Conservation (phyloP, 2,888 invertebrate genomes). For the Drosophila mimetica region DNA sequence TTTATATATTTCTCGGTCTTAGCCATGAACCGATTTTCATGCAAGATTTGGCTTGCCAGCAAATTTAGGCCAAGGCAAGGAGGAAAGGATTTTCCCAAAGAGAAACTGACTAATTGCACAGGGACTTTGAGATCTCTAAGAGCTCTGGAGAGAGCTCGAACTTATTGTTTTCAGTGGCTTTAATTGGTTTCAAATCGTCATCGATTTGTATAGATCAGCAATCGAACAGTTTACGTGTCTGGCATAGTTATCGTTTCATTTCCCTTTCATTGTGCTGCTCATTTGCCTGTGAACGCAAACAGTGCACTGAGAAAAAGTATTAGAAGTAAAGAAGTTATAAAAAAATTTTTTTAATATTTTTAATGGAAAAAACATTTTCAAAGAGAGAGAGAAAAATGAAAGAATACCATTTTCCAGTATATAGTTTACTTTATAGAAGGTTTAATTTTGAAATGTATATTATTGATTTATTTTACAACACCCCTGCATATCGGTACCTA, state of each 20-base stretch:
- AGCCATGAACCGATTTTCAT: constrained; percentile 21
- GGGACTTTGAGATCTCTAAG: constrained; percentile 8
- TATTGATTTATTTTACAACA: not conserved
- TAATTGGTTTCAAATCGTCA: constrained; percentile 39
- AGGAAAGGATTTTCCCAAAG: not conserved
- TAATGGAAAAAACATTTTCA: too few relatives aligned
- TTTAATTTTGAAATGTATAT: not conserved
- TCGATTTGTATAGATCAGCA: constrained; percentile 22
- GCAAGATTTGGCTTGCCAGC: not conserved
- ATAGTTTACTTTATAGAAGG: not conserved
- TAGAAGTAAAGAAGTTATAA: too few relatives aligned
- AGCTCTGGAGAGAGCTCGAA: not conserved
- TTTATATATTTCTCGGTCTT: constrained; percentile 37
- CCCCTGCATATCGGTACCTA: not conserved
- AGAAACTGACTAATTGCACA: constrained; percentile 23
- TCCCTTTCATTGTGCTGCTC: constrained; percentile 34
- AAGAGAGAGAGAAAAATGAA: too few relatives aligned
- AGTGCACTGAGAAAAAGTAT: constrained; percentile 5
- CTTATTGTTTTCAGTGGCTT: constrained; percentile 18
- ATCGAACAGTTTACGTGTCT: constrained; percentile 27
- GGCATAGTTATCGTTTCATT: constrained; percentile 42
- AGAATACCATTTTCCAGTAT: too few relatives aligned
- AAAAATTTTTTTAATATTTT: too few relatives aligned
- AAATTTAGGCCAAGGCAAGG: constrained; percentile 28
- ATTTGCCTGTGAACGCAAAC: constrained; percentile 41